Evolutionary conservation across 2,113 vertebrate genomes (phyloP), one percentile per base, ranked within the genome.

Genomic region (Pangasianodon gigas): DNA sequence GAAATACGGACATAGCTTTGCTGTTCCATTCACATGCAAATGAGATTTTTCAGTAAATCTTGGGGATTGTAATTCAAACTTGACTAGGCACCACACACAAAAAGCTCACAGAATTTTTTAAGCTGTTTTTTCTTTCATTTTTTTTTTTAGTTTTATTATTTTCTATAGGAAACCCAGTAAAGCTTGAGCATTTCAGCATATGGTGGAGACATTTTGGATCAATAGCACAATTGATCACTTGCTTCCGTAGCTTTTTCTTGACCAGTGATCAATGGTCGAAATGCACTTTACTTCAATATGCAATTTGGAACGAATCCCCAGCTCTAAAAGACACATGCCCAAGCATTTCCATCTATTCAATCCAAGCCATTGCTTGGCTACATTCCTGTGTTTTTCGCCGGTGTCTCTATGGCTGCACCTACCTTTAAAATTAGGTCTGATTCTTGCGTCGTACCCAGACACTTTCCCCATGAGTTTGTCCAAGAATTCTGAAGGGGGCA

Each of bases 371-470:
- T 6, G 75, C 92, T 93, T 94, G 95, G 94, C 94, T 94, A 95
- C 95, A 95, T 95, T 96, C 94, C 95, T 48, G 92, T 93, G 87
- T 94, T 93, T 96, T 96, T 95, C 93, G 62, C 92, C 89, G 91
- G 91, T 93, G 93, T 93, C 92, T 92, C 87, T 92, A 92, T 91
- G 93, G 92, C 90, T 85, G 18, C 77, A 91, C 96, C 93, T 97
- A 99, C 98, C 98, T 99, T 99, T 99, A 91, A 99, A 99, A 94
- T 99, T 99, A 74, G 98, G 98, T 93, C 98, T 96, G 95, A 99
- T 99, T 95, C 98, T 97, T 94, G 98, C 98, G 86, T 99, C 98
- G 0, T 99, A 99, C 91, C 98, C 98, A 56, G 98, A 99, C 71
- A 98, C 98, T 93, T 98, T 95, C 58, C 98, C 98, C 98, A 99